phyloP scores from a whole-genome alignment of 1,140 invertebrate species.

The Helicoverpa armigera region DNA sequence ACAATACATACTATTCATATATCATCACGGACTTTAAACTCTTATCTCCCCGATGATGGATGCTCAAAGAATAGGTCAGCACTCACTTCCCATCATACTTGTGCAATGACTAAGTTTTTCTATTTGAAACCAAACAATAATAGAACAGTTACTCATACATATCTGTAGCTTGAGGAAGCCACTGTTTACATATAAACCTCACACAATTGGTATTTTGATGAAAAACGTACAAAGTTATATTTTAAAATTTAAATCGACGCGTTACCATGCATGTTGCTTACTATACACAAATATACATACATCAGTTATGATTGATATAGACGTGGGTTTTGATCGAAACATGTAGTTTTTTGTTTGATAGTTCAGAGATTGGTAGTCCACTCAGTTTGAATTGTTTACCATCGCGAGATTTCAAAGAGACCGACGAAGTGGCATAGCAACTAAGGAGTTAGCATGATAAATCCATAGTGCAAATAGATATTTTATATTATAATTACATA shows the following conservation, averaged over 20 bases:
- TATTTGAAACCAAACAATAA: slow-evolving; percentile 39
- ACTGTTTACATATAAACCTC: slow-evolving; percentile 29
- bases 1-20: neutral
- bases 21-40: neutral
- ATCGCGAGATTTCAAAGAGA: neutral
- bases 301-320: slow-evolving; percentile 7
- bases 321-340: slow-evolving; percentile 2
- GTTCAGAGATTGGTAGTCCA: neutral
- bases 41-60: slow-evolving; percentile 3
- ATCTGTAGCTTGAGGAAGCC: slow-evolving; percentile 20
- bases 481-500: no score
- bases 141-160: slow-evolving; percentile 1
- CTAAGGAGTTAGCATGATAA: no score
- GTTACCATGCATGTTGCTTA: slow-evolving; percentile 22
- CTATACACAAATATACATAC: slow-evolving; percentile 3
- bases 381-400: neutral
- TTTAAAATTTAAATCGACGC: slow-evolving; percentile 27
- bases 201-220: slow-evolving; percentile 41
- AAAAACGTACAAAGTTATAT: slow-evolving; percentile 31
- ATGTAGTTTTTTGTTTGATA: slow-evolving; percentile 8
- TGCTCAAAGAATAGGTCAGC: slow-evolving; percentile 14
- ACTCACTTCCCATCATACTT: slow-evolving; percentile 17
- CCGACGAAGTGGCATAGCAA: no score
- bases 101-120: slow-evolving; percentile 31
- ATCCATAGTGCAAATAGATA: no score